Base-by-base conservation (phyloP, 2,797 vertebrate species). In the Chaetodon trifasciatus region DNA sequence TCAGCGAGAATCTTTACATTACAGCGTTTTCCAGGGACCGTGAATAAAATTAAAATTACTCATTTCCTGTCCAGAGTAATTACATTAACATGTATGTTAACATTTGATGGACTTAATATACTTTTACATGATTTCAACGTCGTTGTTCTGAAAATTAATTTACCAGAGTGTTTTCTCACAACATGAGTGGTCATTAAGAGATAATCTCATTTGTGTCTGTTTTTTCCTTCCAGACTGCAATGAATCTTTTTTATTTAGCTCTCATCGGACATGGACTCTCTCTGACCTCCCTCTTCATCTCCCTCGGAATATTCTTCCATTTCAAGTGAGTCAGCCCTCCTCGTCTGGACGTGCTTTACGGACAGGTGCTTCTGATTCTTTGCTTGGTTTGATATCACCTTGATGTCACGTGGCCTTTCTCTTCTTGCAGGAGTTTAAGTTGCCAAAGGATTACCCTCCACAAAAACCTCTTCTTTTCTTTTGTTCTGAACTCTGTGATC, bases 391-490 rank as follows among this genome's bases (percentile, higher is more conserved):
- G 57, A 10, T 4, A 17, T 37, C n/a, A 2, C 9, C 0, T 11
- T 57, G 47, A 8, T 40, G n/a, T 70, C 58, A 71, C 55, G 21
- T 71, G 3, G 0, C 5, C 10, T 71, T 60, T 75, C 56, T 73
- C 16, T 47, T 56, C 74, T 90, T 85, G 71, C 88, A 99, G 98
- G 96, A 99, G 97, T 91, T 93, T 99, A 84, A 99, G 98, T 80
- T 99, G 98, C 93, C 98, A 99, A 57, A 97, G 98, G 94, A 98
- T 99, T 89, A 99, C 98, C 0, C 96, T 99, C 58, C 98, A 99
- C 90, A 99, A 99, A 95, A 99, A 99, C 91, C 96, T 99, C 44
- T 99, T 99, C 93, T 97, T 98, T 88, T 99, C 98, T 44, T 99
- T 99, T 56, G 95, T 99, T 64, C 96, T 97, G 77, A 99, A 99